phyloP scores from a whole-genome alignment of 2,113 vertebrate genomes.

The Microcebus jonahi region DNA sequence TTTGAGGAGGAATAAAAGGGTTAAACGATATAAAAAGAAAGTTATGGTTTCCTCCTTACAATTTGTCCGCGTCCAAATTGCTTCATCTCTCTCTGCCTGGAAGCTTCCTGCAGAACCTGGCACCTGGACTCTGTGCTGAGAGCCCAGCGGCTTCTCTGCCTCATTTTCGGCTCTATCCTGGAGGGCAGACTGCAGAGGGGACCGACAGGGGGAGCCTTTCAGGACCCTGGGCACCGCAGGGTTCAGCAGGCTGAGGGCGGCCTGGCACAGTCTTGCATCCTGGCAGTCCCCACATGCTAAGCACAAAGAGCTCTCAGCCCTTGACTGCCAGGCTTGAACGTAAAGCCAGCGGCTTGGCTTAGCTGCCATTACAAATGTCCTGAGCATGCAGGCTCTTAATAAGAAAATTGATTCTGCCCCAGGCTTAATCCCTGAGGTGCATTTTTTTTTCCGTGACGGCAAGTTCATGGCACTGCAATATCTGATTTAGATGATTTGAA shows the following conservation, averaged over 20 bases:
- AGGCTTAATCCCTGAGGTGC: constrained; percentile 54
- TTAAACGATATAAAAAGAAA: background rate
- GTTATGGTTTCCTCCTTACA: background rate
- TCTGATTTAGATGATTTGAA: constrained; percentile 73
- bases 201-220: fast-evolving
- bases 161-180: background rate
- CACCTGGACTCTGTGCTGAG: no score
- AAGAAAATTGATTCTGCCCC: constrained; percentile 77
- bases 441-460: constrained; percentile 60
- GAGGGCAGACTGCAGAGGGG: background rate
- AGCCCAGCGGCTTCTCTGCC: fast-evolving
- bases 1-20: constrained; percentile 16
- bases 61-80: background rate
- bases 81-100: background rate
- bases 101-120: background rate
- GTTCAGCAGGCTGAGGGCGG: background rate
- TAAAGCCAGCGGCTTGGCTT: constrained; percentile 36
- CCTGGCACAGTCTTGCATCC: background rate
- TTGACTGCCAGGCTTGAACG: background rate
- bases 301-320: background rate
- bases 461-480: constrained; percentile 56
- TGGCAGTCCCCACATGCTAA: background rate
- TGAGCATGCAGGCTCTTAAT: constrained; percentile 57
- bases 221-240: fast-evolving
- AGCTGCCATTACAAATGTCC: constrained; percentile 14